Evolutionary conservation across 2,113 vertebrate genomes (phyloP).

Genomic region (Bubalus kerabau): DNA sequence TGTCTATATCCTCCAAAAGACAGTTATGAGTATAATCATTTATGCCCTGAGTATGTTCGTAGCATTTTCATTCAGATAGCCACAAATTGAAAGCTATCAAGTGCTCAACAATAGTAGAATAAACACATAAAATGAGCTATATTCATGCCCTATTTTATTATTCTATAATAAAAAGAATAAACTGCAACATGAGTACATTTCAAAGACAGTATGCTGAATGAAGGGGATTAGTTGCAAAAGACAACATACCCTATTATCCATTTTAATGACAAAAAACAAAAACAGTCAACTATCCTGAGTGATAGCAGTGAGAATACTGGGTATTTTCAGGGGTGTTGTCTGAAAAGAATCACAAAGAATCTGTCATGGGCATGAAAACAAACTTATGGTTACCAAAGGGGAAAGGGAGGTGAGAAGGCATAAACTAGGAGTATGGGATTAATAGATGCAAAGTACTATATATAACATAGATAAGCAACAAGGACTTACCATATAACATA

Average conservation of each 20-base stretch:
- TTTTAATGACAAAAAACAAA: not conserved
- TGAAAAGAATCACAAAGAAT: not conserved
- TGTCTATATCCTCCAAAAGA: not conserved
- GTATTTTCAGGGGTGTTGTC: fast-evolving
- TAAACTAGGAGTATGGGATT: not conserved
- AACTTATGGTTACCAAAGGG: not conserved
- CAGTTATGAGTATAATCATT: not conserved
- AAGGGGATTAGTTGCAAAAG: not conserved
- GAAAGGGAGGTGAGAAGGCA: not conserved
- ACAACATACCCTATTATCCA: not conserved
- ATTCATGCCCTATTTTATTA: not conserved
- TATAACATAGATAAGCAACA: not conserved
- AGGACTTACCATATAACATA: not conserved
- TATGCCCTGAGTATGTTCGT: not conserved
- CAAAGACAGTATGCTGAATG: not conserved
- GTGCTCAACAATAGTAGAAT: not conserved
- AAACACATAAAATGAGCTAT: not conserved
- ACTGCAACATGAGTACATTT: not conserved
- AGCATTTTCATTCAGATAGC: not conserved
- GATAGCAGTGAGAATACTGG: not conserved
- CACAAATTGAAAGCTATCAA: not conserved
- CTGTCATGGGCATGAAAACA: not conserved
- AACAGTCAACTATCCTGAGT: not conserved
- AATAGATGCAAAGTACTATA: not conserved
- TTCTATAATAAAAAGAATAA: not conserved